Percentiles rank a stretch among this genome's conserved stretches.
Conservation (phyloP, 1,140 invertebrate species). For the Elymnias hypermnestra region DNA sequence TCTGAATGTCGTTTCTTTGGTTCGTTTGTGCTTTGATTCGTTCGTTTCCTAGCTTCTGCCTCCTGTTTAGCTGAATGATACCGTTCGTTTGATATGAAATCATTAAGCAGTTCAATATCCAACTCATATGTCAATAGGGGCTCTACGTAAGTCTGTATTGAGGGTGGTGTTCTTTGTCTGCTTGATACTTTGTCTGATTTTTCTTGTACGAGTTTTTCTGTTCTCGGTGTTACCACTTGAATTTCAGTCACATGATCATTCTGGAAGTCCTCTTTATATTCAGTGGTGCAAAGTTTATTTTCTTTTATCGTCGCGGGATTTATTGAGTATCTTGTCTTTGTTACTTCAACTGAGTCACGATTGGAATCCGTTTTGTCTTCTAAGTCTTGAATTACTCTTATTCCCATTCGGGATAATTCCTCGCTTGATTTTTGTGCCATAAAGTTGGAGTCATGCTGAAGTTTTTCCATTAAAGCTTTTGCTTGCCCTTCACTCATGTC, state of each 20-base stretch:
- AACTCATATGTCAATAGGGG: conserved; percentile 59
- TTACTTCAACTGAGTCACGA: conserved; percentile 52
- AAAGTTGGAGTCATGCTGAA: conserved; percentile 67
- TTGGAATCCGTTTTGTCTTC: conserved; percentile 50
- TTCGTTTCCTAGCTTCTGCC: conserved; percentile 54
- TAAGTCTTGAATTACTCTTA: conserved; percentile 58
- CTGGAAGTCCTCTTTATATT: conserved; percentile 37
- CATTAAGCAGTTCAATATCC: conserved; percentile 62
- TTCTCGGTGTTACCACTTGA: conserved; percentile 61
- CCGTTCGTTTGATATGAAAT: conserved; percentile 70
- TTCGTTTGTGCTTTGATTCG: conserved; percentile 46
- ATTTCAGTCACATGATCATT: conserved; percentile 69
- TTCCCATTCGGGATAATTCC: conserved; percentile 58
- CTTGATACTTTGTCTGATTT: conserved; percentile 55
- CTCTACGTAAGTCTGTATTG: conserved; percentile 37
- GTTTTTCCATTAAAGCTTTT: conserved; percentile 61
- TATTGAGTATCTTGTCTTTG: conserved; percentile 59
- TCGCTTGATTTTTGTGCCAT: conserved; percentile 62
- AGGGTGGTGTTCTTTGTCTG: conserved; percentile 47
- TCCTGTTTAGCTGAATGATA: conserved; percentile 62
- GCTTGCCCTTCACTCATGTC: conserved; percentile 66
- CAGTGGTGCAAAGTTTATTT: conserved; percentile 35
- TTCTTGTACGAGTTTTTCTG: conserved; percentile 44
- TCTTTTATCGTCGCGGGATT: conserved; percentile 40
- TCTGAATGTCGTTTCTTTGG: conserved; percentile 73